These are phyloP conservation scores for Neogale vison DNA, from an alignment of 2,113 vertebrate species.

Conservation along the genomic window DNA sequence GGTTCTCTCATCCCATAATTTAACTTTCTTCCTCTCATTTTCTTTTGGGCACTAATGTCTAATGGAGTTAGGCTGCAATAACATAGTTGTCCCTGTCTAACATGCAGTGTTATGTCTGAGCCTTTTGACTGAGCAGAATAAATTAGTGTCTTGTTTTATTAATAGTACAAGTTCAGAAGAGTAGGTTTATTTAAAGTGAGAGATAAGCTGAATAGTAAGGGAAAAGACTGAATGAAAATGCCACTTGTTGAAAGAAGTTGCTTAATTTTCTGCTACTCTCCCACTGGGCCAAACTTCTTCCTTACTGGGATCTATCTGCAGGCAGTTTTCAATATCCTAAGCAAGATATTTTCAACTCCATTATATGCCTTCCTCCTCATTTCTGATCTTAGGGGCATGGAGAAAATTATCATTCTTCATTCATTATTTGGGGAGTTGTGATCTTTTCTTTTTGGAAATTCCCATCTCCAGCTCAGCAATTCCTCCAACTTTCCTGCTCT, in stretches of 20 bases:
- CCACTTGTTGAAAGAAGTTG: neutral
- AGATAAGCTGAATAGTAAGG: conserved; percentile 2
- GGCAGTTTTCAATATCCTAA: neutral
- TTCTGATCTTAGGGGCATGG: neutral
- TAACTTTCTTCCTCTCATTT: conserved; percentile 18
- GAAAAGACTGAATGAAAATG: neutral
- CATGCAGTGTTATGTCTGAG: conserved; percentile 15
- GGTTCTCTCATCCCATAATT: neutral
- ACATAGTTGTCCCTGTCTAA: conserved; percentile 44
- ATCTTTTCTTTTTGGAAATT: neutral
- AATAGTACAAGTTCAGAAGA: neutral
- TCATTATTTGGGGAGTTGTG: neutral
- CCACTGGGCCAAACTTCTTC: no score
- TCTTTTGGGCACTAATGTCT: conserved; percentile 54
- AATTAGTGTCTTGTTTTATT: conserved; percentile 63
- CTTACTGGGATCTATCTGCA: neutral
- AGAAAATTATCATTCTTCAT: neutral
- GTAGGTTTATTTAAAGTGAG: conserved; percentile 59
- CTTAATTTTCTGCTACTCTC: neutral
- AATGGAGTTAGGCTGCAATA: conserved; percentile 3
- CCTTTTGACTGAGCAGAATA: conserved; percentile 39
- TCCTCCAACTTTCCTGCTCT: neutral
- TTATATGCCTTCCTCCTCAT: neutral
- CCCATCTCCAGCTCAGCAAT: neutral
- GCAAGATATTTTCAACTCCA: neutral